Conservation (phyloP, 2,113 vertebrate genomes). For the Esox niger region DNA sequence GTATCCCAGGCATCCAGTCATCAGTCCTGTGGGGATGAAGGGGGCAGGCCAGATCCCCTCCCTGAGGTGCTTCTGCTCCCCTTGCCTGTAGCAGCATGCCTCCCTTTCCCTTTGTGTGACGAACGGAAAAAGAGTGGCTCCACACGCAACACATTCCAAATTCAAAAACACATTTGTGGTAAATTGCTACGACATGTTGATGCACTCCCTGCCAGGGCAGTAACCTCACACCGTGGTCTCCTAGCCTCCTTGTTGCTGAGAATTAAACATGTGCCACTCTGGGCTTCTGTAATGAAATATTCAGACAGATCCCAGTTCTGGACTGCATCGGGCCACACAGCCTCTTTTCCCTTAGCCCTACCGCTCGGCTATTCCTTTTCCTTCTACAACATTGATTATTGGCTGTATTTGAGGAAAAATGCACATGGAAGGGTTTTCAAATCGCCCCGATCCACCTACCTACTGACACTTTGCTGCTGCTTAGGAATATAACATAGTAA, state of each 20-base stretch:
- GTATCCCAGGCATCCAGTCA: neutral
- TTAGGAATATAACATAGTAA: too few relatives aligned
- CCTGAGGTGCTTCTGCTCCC: conserved; percentile 44
- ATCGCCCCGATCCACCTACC: conserved; percentile 37
- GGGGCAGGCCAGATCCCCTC: conserved; percentile 54
- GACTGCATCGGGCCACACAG: neutral
- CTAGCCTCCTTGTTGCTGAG: conserved; percentile 41
- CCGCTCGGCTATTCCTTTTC: neutral
- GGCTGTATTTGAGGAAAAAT: conserved; percentile 42
- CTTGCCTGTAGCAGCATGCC: conserved; percentile 78
- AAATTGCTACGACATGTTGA: conserved; percentile 73
- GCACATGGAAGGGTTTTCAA: conserved; percentile 42
- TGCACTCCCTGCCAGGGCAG: conserved; percentile 73
- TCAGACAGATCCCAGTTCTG: conserved; percentile 37
- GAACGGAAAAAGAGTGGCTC: conserved; percentile 60
- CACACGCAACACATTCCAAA: conserved; percentile 76
- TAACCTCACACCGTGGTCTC: conserved; percentile 52
- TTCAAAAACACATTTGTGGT: conserved; percentile 75
- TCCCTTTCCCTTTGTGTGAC: conserved; percentile 72
- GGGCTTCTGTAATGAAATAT: conserved; percentile 66
- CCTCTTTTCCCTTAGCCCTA: neutral
- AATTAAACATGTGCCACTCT: conserved; percentile 44
- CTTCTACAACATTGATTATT: conserved; percentile 42
- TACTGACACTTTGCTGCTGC: conserved; percentile 23
- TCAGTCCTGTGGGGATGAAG: conserved; percentile 9